Conservation (phyloP, 2,113 vertebrate genomes). For the Pomatorhinus ruficollis region DNA sequence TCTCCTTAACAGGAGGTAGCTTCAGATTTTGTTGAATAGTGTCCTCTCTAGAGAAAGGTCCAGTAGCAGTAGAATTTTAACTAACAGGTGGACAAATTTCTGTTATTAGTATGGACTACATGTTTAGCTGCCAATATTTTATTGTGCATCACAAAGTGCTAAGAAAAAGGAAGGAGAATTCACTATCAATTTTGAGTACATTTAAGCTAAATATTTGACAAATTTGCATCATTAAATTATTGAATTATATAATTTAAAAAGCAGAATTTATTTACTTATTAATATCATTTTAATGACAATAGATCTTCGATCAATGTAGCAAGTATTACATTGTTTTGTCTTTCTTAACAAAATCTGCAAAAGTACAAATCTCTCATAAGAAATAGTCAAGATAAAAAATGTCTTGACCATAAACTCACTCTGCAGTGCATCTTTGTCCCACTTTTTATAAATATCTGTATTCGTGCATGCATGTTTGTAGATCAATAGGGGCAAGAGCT, state of each 20-base stretch:
- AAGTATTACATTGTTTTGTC: not conserved
- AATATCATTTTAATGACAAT: not conserved
- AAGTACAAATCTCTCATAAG: not conserved
- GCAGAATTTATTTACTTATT: not conserved
- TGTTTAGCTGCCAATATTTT: not conserved
- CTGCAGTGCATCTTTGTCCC: not conserved
- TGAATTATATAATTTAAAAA: not conserved
- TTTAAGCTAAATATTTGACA: not conserved
- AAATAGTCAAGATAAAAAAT: not conserved
- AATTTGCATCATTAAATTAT: not conserved
- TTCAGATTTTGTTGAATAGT: constrained; percentile 4
- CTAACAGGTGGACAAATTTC: not conserved
- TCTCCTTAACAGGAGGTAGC: constrained; percentile 1
- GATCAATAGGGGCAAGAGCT: not conserved
- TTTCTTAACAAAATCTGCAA: not conserved
- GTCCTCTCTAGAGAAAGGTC: not conserved
- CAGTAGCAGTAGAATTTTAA: constrained; percentile 28
- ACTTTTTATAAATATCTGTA: not conserved
- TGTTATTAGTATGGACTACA: not conserved
- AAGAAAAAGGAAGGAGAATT: not conserved
- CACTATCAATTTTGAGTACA: not conserved
- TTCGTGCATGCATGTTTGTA: not conserved
- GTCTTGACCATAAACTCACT: not conserved
- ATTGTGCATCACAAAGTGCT: not conserved
- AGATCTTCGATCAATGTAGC: not conserved